Conservation (phyloP, 2,888 invertebrate genomes). For the Tipula lateralis region DNA sequence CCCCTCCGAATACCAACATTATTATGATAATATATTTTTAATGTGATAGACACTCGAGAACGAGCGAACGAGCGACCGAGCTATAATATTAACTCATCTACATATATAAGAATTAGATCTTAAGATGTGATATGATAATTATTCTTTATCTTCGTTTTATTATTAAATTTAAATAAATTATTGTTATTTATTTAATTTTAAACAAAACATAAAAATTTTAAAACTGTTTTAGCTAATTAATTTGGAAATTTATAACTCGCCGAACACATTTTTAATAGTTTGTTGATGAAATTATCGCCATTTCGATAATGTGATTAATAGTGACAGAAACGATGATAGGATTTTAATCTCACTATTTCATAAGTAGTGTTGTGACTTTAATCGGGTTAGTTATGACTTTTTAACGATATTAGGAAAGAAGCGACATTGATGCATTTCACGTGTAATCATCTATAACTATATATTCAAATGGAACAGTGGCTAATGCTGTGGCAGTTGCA, state of each 20-base stretch:
- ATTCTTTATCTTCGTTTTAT: not conserved
- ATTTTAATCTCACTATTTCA: not conserved
- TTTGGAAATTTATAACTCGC: not conserved
- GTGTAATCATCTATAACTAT: too few species aligned
- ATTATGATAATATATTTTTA: not conserved
- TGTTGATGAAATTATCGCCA: not conserved
- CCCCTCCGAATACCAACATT: not conserved
- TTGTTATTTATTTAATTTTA: not conserved
- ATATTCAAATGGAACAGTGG: too few species aligned
- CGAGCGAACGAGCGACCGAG: not conserved
- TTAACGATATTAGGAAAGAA: too few species aligned
- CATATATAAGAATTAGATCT: not conserved
- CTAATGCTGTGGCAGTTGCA: too few species aligned
- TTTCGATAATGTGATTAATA: not conserved
- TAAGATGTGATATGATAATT: constrained; percentile 11
- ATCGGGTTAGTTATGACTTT: too few species aligned
- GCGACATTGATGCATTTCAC: too few species aligned
- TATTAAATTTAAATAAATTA: constrained; percentile 5
- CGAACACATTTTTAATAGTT: not conserved
- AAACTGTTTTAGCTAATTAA: not conserved
- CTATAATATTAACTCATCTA: too few species aligned
- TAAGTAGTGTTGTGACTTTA: not conserved
- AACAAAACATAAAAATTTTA: not conserved
- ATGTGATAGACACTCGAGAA: constrained; percentile 1
- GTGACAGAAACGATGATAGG: not conserved